Evolutionary conservation across 2,113 vertebrate genomes (phyloP).

Genomic region (Rynchops niger): DNA sequence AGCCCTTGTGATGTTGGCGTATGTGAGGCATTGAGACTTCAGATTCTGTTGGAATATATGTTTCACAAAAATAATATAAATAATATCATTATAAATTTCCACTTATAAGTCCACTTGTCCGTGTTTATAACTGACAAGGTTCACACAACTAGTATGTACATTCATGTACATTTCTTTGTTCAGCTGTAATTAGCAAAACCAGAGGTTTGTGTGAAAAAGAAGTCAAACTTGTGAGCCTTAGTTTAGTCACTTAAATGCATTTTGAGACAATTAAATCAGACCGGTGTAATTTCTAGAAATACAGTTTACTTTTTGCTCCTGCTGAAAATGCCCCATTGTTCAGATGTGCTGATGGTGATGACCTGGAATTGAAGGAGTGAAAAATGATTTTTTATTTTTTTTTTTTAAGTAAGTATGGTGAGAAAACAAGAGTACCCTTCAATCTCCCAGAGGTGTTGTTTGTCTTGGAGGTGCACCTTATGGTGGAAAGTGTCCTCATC

Average conservation of each 20-base stretch:
- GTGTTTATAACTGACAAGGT: not conserved
- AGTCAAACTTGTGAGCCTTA: not conserved
- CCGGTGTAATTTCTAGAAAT: not conserved
- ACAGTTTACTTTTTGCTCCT: not conserved
- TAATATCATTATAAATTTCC: not conserved
- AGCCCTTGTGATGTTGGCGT: not conserved
- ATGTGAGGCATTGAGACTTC: not conserved
- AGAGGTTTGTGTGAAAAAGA: not conserved
- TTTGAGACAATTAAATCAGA: not conserved
- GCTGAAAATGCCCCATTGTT: not conserved
- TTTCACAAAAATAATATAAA: not conserved
- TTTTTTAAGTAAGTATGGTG: too few relatives aligned
- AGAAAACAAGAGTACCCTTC: not conserved
- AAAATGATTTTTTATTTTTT: accelerated
- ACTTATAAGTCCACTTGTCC: not conserved
- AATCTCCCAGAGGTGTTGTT: not conserved
- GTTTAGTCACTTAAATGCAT: not conserved
- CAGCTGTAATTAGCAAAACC: not conserved
- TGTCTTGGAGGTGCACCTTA: not conserved
- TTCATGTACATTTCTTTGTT: not conserved
- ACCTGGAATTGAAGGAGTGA: not conserved
- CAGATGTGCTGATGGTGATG: not conserved
- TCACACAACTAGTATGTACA: not conserved
- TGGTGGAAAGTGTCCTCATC: not conserved
- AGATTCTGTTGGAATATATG: not conserved